Evolutionary conservation across 2,888 invertebrate species (phyloP).

Genomic region (Rhodophaea formosa): DNA sequence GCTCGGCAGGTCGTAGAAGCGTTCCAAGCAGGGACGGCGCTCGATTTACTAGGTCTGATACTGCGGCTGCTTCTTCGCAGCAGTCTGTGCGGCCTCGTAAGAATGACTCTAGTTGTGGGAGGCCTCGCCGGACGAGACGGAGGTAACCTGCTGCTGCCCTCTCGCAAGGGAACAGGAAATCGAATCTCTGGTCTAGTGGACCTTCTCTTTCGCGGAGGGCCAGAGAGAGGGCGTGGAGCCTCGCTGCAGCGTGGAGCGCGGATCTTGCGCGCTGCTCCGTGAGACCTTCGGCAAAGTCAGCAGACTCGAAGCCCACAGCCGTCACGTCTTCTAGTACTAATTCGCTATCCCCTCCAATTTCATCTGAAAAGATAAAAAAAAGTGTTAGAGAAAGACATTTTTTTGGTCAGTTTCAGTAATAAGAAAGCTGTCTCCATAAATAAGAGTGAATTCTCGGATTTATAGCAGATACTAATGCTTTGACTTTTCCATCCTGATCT

Average conservation of each 20-base stretch:
- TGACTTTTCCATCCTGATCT: neutral
- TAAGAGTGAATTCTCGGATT: too few species aligned
- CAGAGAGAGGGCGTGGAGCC: conserved; percentile 87
- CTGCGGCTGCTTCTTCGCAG: conserved; percentile 81
- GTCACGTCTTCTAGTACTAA: conserved; percentile 89
- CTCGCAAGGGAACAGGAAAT: conserved; percentile 88
- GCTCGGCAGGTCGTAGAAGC: conserved; percentile 86
- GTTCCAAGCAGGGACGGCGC: conserved; percentile 87
- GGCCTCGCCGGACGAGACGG: conserved; percentile 87
- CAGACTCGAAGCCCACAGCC: conserved; percentile 83
- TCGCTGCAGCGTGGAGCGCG: conserved; percentile 86
- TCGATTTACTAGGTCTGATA: conserved; percentile 84
- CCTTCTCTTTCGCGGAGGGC: conserved; percentile 73
- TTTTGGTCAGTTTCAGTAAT: neutral
- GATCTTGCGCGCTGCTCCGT: conserved; percentile 83
- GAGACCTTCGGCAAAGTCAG: conserved; percentile 86
- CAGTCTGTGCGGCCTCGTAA: conserved; percentile 84
- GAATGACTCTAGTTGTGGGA: conserved; percentile 88
- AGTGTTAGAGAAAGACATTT: neutral
- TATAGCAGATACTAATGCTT: too few species aligned
- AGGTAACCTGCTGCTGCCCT: conserved; percentile 90
- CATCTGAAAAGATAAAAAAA: conserved; percentile 49
- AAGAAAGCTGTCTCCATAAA: neutral
- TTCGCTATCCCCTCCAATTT: conserved; percentile 79
- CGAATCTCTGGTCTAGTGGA: conserved; percentile 70